These are phyloP conservation scores for Thalassarche chlororhynchos DNA, from an alignment of 2,113 vertebrate genomes.

Conservation along the genomic window DNA sequence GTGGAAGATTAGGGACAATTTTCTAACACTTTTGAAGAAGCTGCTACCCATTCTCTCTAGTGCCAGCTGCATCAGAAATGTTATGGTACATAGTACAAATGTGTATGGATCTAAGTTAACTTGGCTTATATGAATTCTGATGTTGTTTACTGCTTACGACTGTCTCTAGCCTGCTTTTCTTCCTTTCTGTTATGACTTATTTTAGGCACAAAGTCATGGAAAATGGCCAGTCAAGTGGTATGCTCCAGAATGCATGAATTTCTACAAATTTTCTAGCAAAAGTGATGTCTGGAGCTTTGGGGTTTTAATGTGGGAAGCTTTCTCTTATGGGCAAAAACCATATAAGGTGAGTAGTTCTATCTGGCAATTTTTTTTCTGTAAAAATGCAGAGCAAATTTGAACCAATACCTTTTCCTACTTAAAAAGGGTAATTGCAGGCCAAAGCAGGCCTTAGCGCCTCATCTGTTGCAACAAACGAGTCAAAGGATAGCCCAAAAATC, in stretches of 20 bases:
- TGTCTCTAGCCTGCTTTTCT: background rate
- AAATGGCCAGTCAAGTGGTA: slow-evolving; percentile 99
- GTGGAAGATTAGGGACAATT: background rate
- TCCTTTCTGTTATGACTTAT: background rate
- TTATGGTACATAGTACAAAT: background rate
- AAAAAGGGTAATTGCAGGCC: background rate
- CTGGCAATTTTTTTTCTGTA: background rate
- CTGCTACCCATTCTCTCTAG: background rate
- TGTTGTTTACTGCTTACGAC: background rate
- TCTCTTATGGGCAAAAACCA: slow-evolving; percentile 91
- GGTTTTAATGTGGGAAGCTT: slow-evolving; percentile 97
- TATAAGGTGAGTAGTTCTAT: slow-evolving; percentile 83
- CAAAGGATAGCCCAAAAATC: background rate
- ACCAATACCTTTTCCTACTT: background rate
- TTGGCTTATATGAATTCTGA: background rate
- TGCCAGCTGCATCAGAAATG: background rate
- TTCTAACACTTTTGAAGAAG: background rate
- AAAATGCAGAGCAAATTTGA: background rate
- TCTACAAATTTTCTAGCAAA: slow-evolving; percentile 93
- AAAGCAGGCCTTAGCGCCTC: background rate
- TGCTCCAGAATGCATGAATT: slow-evolving; percentile 96
- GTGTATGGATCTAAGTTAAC: background rate
- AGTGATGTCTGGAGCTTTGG: slow-evolving; percentile 99
- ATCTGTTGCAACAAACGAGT: background rate
- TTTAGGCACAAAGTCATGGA: slow-evolving; percentile 89